A percentile compares a stretch with the other conserved stretches of the same genome.
phyloP scores from a whole-genome alignment of 2,113 vertebrate genomes.

The Casuarius casuarius region DNA sequence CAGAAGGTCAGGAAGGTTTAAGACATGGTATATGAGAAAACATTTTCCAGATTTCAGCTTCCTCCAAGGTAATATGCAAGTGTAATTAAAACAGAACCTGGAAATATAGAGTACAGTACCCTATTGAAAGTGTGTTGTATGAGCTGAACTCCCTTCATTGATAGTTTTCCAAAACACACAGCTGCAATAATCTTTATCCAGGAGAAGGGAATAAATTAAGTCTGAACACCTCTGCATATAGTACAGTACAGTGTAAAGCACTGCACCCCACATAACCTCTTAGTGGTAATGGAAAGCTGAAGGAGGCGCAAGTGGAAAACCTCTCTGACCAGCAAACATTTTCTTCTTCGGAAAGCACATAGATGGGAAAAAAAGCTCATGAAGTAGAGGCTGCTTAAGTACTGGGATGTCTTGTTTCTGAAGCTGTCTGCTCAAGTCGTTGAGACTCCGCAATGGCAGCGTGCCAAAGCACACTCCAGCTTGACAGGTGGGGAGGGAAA shows the following conservation, averaged over 20 bases:
- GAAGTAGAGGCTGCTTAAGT: constrained; percentile 38
- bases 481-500: constrained; percentile 66
- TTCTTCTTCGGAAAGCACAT: constrained; percentile 59
- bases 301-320: constrained; percentile 71
- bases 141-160: constrained; percentile 77
- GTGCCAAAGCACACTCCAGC: constrained; percentile 63
- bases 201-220: constrained; percentile 78
- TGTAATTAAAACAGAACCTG: constrained; percentile 77
- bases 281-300: constrained; percentile 68
- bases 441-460: constrained; percentile 19
- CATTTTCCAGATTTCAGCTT: constrained; percentile 76
- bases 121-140: constrained; percentile 75
- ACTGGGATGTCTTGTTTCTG: constrained; percentile 60
- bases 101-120: constrained; percentile 77
- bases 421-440: constrained; percentile 38
- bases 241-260: constrained; percentile 68
- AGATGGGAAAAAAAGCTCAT: constrained; percentile 54
- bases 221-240: constrained; percentile 75
- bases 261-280: constrained; percentile 67
- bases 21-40: constrained; percentile 73
- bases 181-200: constrained; percentile 80
- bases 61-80: constrained; percentile 74
- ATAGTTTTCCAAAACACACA: constrained; percentile 79
- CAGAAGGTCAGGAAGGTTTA: constrained; percentile 71
- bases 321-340: constrained; percentile 59